phyloP scores from a whole-genome alignment of 2,888 invertebrate species.

The Rhodophaea formosa region DNA sequence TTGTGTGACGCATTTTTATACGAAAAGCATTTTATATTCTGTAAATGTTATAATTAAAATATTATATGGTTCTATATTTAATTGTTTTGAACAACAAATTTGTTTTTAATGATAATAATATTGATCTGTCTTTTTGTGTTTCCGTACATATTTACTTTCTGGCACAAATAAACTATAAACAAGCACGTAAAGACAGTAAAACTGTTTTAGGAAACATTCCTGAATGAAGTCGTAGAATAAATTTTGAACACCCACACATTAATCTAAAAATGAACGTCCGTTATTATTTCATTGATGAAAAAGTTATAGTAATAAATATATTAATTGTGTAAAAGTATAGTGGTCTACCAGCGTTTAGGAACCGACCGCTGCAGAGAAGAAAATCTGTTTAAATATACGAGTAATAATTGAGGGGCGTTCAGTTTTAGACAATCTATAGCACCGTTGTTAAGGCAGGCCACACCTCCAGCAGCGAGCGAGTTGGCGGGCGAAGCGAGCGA shows the following conservation, averaged over 20 bases:
- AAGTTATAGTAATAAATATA: too few species aligned
- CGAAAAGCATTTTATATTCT: conserved; percentile 13
- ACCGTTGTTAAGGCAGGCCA: too few species aligned
- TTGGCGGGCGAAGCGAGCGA: too few species aligned
- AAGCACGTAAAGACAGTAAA: conserved; percentile 28
- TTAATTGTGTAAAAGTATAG: too few species aligned
- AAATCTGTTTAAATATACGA: too few species aligned
- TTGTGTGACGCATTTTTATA: conserved; percentile 26
- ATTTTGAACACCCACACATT: background rate
- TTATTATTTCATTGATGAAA: too few species aligned
- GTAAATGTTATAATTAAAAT: background rate
- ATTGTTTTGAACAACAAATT: background rate
- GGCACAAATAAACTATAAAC: conserved; percentile 4
- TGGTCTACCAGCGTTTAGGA: too few species aligned
- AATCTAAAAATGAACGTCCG: too few species aligned
- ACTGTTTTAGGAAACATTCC: conserved; percentile 34
- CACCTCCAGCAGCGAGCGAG: too few species aligned
- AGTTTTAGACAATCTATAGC: too few species aligned
- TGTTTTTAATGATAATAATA: background rate
- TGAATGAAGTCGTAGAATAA: conserved; percentile 18
- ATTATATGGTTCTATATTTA: background rate
- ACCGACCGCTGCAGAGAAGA: too few species aligned
- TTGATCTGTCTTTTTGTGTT: background rate
- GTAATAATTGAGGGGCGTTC: too few species aligned
- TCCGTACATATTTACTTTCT: background rate